Conservation (phyloP, 2,888 invertebrate genomes). For the Synergus itoensis region DNA sequence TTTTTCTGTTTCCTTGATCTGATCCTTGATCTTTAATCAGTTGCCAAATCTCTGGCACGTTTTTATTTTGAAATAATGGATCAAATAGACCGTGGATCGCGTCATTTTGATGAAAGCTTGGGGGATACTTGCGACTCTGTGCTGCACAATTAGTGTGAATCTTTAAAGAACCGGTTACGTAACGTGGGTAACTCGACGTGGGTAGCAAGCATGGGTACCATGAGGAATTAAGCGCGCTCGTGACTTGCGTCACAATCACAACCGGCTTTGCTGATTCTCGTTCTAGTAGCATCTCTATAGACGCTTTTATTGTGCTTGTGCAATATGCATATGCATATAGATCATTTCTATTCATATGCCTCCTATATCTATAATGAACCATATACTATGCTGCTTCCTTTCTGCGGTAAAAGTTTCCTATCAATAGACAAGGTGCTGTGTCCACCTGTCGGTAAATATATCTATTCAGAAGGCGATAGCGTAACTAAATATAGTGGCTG, state of each 20-base stretch:
- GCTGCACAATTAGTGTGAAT: constrained; percentile 49
- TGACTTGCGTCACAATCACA: constrained; percentile 48
- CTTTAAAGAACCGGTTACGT: constrained; percentile 46
- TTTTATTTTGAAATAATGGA: background rate
- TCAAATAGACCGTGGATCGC: background rate
- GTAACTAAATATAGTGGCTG: background rate
- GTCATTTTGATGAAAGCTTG: constrained; percentile 37
- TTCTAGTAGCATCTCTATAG: constrained; percentile 35
- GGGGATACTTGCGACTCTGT: constrained; percentile 41
- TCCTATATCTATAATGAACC: constrained; percentile 11
- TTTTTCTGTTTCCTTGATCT: too few species aligned
- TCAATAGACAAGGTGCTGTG: background rate
- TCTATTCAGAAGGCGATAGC: background rate
- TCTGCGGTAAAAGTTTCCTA: constrained; percentile 11
- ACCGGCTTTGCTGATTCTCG: constrained; percentile 43
- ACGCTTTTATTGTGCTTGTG: constrained; percentile 24
- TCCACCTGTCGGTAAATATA: background rate
- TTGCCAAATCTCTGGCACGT: too few species aligned
- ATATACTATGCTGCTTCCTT: constrained; percentile 4
- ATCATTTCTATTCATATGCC: constrained; percentile 32
- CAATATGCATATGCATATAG: constrained; percentile 14
- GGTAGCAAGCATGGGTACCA: constrained; percentile 44
- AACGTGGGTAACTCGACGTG: constrained; percentile 49
- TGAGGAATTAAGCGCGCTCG: constrained; percentile 48
- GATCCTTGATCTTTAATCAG: too few species aligned